These are phyloP conservation scores for Hoplostethus atlanticus DNA, from an alignment of 2,797 vertebrate genomes.

Conservation along the genomic window DNA sequence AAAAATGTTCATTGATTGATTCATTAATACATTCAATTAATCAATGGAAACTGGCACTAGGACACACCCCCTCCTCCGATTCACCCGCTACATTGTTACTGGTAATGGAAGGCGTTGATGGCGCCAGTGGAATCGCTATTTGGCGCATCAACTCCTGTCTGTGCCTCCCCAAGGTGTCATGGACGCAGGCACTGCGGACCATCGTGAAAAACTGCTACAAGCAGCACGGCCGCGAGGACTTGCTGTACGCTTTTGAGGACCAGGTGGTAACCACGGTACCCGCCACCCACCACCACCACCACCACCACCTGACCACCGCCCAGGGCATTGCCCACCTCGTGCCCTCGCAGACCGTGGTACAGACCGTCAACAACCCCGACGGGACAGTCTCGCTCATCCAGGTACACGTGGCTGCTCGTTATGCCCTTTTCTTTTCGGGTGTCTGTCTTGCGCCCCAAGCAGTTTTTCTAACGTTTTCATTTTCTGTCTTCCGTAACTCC, in stretches of 20 bases:
- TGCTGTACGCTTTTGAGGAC: conserved; percentile 97
- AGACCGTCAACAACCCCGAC: conserved; percentile 98
- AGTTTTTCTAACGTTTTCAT: background rate
- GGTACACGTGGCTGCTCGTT: no score
- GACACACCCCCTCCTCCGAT: no score
- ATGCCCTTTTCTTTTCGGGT: no score
- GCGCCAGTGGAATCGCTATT: background rate
- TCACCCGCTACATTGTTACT: no score
- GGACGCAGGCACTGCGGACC: conserved; percentile 96
- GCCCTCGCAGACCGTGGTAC: conserved; percentile 97
- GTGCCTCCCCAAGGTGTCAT: conserved; percentile 89
- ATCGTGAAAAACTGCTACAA: conserved; percentile 99
- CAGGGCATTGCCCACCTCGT: conserved; percentile 97
- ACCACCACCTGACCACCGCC: conserved; percentile 86
- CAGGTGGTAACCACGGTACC: conserved; percentile 85
- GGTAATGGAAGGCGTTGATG: no score
- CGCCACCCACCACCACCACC: conserved; percentile 61
- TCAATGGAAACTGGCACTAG: no score
- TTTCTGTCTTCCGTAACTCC: background rate
- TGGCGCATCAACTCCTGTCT: background rate
- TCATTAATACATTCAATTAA: no score
- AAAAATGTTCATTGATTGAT: no score
- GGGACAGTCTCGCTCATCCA: conserved; percentile 99
- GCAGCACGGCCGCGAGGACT: conserved; percentile 96
- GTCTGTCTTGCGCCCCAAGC: no score